These are phyloP conservation scores for Scalopus aquaticus DNA, from an alignment of 2,113 vertebrate species.

Conservation along the genomic window DNA sequence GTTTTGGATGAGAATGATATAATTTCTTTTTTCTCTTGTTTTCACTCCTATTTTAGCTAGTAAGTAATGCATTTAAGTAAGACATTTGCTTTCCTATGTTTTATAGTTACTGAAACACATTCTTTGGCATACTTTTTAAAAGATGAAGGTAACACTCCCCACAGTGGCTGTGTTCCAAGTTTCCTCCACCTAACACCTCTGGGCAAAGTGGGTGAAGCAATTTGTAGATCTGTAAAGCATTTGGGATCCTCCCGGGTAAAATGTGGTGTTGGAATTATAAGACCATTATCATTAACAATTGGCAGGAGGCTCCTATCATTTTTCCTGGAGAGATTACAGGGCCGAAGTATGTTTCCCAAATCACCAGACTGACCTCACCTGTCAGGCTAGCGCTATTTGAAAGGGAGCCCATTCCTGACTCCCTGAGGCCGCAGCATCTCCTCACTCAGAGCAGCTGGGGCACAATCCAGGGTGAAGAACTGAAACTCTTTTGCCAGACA, in stretches of 20 bases:
- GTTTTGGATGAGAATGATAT: conserved; percentile 28
- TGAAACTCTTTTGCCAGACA: conserved; percentile 53
- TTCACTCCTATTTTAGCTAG: not conserved
- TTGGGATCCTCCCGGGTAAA: conserved; percentile 69
- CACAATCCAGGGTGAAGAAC: not conserved
- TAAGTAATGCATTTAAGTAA: not conserved
- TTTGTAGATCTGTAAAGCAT: conserved; percentile 59
- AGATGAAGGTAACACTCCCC: not conserved
- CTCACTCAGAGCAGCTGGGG: not conserved
- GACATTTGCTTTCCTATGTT: not conserved
- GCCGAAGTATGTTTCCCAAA: conserved; percentile 51
- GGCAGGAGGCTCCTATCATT: not conserved
- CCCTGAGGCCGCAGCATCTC: not conserved
- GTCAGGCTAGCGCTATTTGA: not conserved
- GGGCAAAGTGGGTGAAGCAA: conserved; percentile 64
- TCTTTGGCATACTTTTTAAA: not conserved
- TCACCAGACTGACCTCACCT: conserved; percentile 65
- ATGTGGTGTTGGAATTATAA: conserved; percentile 71
- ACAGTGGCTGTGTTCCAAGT: conserved; percentile 52
- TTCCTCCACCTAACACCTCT: not conserved
- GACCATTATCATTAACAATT: conserved; percentile 63
- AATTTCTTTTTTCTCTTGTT: not conserved
- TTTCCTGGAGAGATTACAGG: conserved; percentile 43
- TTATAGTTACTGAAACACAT: not conserved
- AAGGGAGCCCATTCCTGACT: not conserved